Percentiles rank a stretch among this genome's conserved stretches.
Conservation (phyloP, 2,797 vertebrate species). For the Trachurus trachurus region DNA sequence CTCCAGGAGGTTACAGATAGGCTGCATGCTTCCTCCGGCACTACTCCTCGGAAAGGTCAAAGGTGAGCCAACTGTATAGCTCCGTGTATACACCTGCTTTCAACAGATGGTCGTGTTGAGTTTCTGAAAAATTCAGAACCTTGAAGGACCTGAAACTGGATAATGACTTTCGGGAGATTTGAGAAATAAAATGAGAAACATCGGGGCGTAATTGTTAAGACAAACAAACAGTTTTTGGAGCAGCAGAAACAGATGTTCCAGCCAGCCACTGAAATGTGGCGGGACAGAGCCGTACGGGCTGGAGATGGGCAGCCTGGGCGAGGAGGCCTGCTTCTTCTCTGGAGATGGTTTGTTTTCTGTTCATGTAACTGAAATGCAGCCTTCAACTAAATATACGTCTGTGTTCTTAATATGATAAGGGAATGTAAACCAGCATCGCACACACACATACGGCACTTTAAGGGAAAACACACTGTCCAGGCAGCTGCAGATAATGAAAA, state of each 20-base stretch:
- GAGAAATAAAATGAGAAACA: constrained; percentile 85
- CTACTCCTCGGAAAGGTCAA: constrained; percentile 54
- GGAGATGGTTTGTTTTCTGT: constrained; percentile 43
- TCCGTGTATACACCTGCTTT: constrained; percentile 59
- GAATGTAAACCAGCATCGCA: constrained; percentile 62
- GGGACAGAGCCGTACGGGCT: constrained; percentile 30
- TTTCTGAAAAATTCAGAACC: constrained; percentile 71
- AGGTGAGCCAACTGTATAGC: constrained; percentile 60
- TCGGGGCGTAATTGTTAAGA: constrained; percentile 83
- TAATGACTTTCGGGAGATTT: constrained; percentile 82
- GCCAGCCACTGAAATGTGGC: constrained; percentile 73
- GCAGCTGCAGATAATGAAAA: constrained; percentile 39
- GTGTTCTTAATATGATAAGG: constrained; percentile 60
- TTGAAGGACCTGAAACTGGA: constrained; percentile 73
- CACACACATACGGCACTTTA: constrained; percentile 17
- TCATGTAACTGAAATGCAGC: constrained; percentile 62
- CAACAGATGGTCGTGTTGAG: constrained; percentile 63
- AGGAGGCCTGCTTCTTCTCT: constrained; percentile 68
- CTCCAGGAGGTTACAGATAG: constrained; percentile 62
- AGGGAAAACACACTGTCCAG: constrained; percentile 23
- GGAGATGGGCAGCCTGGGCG: constrained; percentile 47
- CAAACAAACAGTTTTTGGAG: constrained; percentile 85
- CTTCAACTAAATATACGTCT: constrained; percentile 53
- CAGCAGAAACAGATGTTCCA: constrained; percentile 86
- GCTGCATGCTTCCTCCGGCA: constrained; percentile 47